Percentiles rank a stretch among this genome's conserved stretches.
Conservation (phyloP, 2,888 invertebrate species). For the Drosophila neutralis region DNA sequence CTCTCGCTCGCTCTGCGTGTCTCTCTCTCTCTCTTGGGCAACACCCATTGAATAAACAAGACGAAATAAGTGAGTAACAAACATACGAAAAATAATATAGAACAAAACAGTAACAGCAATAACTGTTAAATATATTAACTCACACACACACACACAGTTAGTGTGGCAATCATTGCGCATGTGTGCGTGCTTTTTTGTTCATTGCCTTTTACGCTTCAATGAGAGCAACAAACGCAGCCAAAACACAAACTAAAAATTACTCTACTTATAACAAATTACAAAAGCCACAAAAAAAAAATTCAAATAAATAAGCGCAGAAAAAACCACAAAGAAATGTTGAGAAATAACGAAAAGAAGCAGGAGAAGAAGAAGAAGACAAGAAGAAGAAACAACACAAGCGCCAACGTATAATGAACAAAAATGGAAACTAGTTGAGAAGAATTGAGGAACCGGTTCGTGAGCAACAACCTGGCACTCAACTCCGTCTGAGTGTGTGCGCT, state of each 20-base stretch:
- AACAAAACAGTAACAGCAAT: conserved; percentile 31
- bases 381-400: conserved; percentile 36
- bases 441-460: conserved; percentile 68
- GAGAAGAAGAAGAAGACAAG: conserved; percentile 23
- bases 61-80: conserved; percentile 44
- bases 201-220: conserved; percentile 67
- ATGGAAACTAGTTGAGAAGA: conserved; percentile 75
- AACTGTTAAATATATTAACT: conserved; percentile 75
- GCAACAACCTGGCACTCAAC: conserved; percentile 53
- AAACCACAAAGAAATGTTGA: conserved; percentile 54
- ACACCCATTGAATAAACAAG: conserved; percentile 69
- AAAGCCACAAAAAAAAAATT: conserved; percentile 17
- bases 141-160: conserved; percentile 30
- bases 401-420: conserved; percentile 73
- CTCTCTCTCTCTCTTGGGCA: conserved; percentile 12
- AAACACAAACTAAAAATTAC: conserved; percentile 17
- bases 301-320: conserved; percentile 27
- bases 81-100: conserved; percentile 43
- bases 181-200: conserved; percentile 64
- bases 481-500: neutral
- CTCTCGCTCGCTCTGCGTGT: neutral
- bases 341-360: conserved; percentile 32
- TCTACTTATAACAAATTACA: conserved; percentile 52
- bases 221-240: conserved; percentile 34
- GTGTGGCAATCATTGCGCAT: conserved; percentile 67